Conservation (phyloP, 2,888 invertebrate genomes). For the Monoplex corrugatus region DNA sequence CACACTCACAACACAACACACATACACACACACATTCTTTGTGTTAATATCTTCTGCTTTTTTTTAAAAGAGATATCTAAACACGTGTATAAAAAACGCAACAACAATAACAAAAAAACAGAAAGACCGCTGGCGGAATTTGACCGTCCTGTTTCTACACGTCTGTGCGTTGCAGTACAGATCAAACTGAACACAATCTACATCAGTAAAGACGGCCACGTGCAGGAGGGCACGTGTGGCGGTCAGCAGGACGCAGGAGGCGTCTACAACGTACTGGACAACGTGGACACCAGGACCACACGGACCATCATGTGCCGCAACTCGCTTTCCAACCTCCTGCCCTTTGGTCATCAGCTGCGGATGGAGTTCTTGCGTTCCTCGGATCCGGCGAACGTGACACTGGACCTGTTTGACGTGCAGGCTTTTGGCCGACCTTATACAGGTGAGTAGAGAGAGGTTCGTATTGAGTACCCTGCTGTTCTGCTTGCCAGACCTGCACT, state of each 20-base stretch:
- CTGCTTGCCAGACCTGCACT: too few species aligned
- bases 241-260: not conserved
- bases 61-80: too few species aligned
- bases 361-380: not conserved
- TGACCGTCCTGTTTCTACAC: too few species aligned
- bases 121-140: not conserved
- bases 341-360: conserved; percentile 11
- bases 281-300: not conserved
- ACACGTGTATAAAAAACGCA: too few species aligned
- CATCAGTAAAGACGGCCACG: not conserved
- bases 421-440: not conserved
- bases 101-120: too few species aligned
- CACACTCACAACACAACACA: too few species aligned
- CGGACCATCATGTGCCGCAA: not conserved
- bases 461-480: not conserved
- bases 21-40: too few species aligned
- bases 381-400: not conserved
- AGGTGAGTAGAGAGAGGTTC: not conserved
- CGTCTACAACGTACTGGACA: not conserved
- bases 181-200: not conserved
- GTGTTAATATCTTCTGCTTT: too few species aligned
- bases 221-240: not conserved
- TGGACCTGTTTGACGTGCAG: not conserved
- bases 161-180: not conserved
- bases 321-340: not conserved